These are phyloP conservation scores for Lochmaea capreae DNA, from an alignment of 2,888 invertebrate species.

Conservation along the genomic window DNA sequence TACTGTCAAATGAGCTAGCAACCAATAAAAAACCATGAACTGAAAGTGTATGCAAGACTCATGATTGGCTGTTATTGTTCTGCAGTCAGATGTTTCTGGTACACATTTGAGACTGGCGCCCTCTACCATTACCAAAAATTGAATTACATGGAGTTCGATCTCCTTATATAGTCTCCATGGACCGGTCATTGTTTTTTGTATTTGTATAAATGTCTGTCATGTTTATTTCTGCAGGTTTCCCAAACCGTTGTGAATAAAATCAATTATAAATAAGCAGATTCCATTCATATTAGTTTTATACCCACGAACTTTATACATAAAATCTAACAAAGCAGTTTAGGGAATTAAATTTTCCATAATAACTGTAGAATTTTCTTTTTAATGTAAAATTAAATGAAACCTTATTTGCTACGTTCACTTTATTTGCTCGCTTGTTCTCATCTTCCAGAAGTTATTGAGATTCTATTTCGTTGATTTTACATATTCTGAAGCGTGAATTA, in stretches of 20 bases:
- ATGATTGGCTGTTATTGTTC: too few species aligned
- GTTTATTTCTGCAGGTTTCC: too few species aligned
- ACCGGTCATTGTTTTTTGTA: too few species aligned
- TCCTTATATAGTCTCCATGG: too few species aligned
- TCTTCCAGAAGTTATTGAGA: conserved; percentile 40
- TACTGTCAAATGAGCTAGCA: too few species aligned
- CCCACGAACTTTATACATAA: conserved; percentile 1
- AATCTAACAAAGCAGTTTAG: background rate
- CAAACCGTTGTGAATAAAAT: background rate
- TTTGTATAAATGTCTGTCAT: too few species aligned
- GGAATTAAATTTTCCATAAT: conserved; percentile 13
- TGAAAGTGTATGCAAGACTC: too few species aligned
- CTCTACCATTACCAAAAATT: too few species aligned
- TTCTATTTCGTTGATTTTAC: conserved; percentile 45
- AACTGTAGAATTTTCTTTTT: conserved; percentile 8
- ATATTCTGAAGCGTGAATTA: conserved; percentile 42
- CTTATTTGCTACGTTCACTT: conserved; percentile 26
- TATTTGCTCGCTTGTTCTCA: conserved; percentile 35
- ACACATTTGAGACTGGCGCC: too few species aligned
- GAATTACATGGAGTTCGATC: too few species aligned
- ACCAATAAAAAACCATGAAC: too few species aligned
- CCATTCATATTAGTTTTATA: background rate
- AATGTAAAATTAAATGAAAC: conserved; percentile 36
- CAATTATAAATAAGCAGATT: background rate
- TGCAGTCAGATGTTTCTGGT: too few species aligned